A percentile compares a stretch with the other conserved stretches of the same genome.
These are phyloP conservation scores for Silvanus unidentatus DNA, from an alignment of 2,888 invertebrate species.

Conservation along the genomic window DNA sequence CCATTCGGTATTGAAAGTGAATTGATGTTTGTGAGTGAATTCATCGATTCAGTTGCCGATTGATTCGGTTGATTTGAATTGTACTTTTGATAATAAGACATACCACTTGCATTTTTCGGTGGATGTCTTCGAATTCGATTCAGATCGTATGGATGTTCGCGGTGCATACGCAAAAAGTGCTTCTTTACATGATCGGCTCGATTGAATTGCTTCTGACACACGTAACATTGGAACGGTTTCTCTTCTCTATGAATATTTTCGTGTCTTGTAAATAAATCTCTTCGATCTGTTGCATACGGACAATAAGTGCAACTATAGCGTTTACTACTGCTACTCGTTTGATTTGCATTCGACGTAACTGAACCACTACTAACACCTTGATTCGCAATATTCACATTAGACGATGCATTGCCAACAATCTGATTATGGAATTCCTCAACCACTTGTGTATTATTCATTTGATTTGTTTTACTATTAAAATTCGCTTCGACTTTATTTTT, in stretches of 20 bases:
- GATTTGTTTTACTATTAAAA: constrained; percentile 33
- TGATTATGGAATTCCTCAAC: constrained; percentile 24
- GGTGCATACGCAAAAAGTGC: constrained; percentile 87
- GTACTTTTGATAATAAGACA: constrained; percentile 48
- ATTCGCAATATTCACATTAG: constrained; percentile 17
- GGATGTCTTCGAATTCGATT: constrained; percentile 69
- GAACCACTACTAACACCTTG: constrained; percentile 25
- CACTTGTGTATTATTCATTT: constrained; percentile 25
- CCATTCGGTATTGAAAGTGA: constrained; percentile 39
- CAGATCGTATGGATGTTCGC: constrained; percentile 81
- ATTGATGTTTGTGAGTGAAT: constrained; percentile 26
- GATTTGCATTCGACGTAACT: constrained; percentile 23
- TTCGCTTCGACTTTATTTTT: constrained; percentile 56
- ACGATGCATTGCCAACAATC: constrained; percentile 14
- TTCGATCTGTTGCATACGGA: constrained; percentile 85
- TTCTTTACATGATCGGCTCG: constrained; percentile 92
- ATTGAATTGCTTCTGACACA: constrained; percentile 89
- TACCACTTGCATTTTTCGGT: constrained; percentile 54
- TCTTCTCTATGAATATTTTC: constrained; percentile 91
- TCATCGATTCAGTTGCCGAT: constrained; percentile 29
- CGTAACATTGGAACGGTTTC: constrained; percentile 90
- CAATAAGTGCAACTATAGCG: constrained; percentile 83
- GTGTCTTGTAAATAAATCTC: constrained; percentile 85
- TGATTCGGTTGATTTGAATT: constrained; percentile 34
- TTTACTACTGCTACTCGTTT: constrained; percentile 45